Conservation (phyloP, 30 jellyfish, hydroid and myxozoan species). For the Catostylus mosaicus region DNA sequence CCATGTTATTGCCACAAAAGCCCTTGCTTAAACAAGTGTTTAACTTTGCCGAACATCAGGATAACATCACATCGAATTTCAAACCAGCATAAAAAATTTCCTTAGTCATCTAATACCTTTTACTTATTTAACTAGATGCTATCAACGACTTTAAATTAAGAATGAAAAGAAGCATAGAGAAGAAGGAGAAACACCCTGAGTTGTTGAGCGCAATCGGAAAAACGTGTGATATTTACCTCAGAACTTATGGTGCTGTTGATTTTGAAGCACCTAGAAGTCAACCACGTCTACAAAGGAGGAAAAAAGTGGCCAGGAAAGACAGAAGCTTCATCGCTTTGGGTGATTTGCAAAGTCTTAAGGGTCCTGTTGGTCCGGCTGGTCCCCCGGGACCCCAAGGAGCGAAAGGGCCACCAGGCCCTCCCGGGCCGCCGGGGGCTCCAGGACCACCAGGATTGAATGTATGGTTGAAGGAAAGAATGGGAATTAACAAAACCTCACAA, state of each 20-base stretch:
- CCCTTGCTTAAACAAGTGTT: too few species aligned
- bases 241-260: constrained; percentile 5
- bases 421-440: not conserved
- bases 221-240: constrained; percentile 3
- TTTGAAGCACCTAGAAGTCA: not conserved
- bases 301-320: not conserved
- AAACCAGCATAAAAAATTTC: too few species aligned
- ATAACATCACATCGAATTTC: too few species aligned
- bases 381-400: constrained; percentile 12
- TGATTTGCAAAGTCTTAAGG: not conserved
- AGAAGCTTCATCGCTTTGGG: not conserved
- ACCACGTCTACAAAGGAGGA: not conserved
- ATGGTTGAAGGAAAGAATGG: not conserved
- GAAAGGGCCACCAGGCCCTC: constrained; percentile 1
- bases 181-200: not conserved
- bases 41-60: too few species aligned
- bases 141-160: not conserved
- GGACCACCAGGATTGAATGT: constrained; percentile 6
- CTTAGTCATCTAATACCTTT: too few species aligned
- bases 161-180: not conserved
- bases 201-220: constrained; percentile 2
- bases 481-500: not conserved
- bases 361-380: not conserved
- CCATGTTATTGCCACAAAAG: too few species aligned
- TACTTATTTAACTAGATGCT: too few species aligned